Percentiles rank a stretch among this genome's conserved stretches.
phyloP scores from a whole-genome alignment of 2,888 invertebrate species.

The Eumacrocentrus americanus region DNA sequence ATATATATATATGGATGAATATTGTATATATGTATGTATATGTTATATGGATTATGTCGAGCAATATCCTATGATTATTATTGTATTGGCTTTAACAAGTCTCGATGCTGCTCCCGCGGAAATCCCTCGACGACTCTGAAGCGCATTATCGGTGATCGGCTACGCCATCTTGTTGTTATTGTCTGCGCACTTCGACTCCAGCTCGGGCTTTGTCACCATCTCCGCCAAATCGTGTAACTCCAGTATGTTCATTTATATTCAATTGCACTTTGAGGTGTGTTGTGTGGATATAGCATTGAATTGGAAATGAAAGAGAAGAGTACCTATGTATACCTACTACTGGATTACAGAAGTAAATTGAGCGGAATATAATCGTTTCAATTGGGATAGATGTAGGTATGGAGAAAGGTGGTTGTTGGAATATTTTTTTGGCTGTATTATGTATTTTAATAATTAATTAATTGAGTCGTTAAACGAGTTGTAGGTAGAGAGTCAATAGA shows the following conservation, averaged over 20 bases:
- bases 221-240: not conserved
- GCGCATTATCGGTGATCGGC: conserved; percentile 25
- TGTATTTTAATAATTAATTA: not conserved
- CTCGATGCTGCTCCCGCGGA: conserved; percentile 4
- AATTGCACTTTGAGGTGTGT: not conserved
- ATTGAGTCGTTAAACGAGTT: not conserved
- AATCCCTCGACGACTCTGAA: not conserved
- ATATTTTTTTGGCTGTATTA: too few species aligned
- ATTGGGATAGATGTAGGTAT: too few species aligned
- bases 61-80: not conserved
- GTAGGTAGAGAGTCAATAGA: not conserved
- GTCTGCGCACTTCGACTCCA: not conserved
- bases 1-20: too few species aligned
- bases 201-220: not conserved
- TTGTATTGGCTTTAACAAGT: conserved; percentile 10
- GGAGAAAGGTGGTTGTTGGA: too few species aligned
- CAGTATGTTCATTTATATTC: not conserved
- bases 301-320: not conserved
- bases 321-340: too few species aligned
- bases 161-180: conserved; percentile 24
- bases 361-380: not conserved
- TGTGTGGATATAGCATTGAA: not conserved
- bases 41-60: not conserved
- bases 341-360: not conserved
- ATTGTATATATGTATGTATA: too few species aligned